A percentile compares a stretch with the other conserved stretches of the same genome.
Evolutionary conservation across 1,140 invertebrate genomes (phyloP).

Genomic region (Physella acuta): DNA sequence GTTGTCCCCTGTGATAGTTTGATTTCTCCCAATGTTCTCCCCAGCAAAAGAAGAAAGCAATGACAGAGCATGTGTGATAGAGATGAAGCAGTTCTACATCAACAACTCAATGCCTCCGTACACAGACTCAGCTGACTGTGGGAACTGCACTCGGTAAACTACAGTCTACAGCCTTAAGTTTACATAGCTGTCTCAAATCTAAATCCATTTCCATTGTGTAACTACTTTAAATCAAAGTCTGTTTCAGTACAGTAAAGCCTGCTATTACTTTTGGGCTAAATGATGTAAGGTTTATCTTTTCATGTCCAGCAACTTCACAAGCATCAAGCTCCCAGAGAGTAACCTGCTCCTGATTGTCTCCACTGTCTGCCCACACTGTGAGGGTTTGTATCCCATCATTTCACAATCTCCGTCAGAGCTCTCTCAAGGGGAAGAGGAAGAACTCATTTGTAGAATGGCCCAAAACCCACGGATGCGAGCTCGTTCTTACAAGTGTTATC

Average conservation of each 20-base stretch:
- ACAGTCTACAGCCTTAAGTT: no score
- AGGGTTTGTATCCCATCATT: constrained; percentile 2
- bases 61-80: constrained; percentile 38
- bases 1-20: no score
- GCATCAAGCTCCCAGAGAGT: constrained; percentile 21
- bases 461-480: constrained; percentile 25
- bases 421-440: constrained; percentile 16
- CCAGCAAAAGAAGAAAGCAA: constrained; percentile 6
- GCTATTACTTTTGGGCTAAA: no score
- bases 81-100: constrained; percentile 42
- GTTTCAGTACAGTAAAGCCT: no score
- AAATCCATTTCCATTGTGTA: no score
- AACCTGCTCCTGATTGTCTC: constrained; percentile 40
- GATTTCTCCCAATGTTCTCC: no score
- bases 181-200: no score
- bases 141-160: constrained; percentile 45
- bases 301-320: constrained; percentile 29
- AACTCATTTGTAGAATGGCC: constrained; percentile 18
- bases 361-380: constrained; percentile 30
- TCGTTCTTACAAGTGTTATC: constrained; percentile 25
- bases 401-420: constrained; percentile 10
- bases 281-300: no score
- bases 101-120: constrained; percentile 17
- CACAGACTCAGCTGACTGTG: constrained; percentile 20
- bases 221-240: no score